Evolutionary conservation across 2,888 invertebrate species (phyloP), one percentile per base, ranked within the genome.

Genomic region (Volucella inanis): DNA sequence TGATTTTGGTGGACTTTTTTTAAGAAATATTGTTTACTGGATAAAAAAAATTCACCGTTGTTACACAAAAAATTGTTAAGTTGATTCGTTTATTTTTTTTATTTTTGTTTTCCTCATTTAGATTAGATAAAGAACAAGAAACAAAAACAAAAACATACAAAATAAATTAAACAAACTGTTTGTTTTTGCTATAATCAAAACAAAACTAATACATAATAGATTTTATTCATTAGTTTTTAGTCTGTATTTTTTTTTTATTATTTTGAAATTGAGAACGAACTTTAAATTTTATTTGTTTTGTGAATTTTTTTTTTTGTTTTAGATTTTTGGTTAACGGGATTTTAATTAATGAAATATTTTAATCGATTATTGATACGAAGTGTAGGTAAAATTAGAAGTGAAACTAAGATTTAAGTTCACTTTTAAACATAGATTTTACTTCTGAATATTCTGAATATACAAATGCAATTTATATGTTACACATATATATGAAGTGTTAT

Each of bases 261-360:
- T 22, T 22, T 22, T 2, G 18, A 22, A 22, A 52, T 72, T 72
- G 74, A 59, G 61, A 79, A 61, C 8, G 22, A 71, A 59, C 31
- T 31, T 6, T 6, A 45, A 45, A 45, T 45, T 45, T 11, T 4
- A 45, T 45, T 4, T 45, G n/a, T 12, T 45, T 10, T 45, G n/a
- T 12, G n/a, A 3, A 45, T 45, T 45, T n/a, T 45, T n/a, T 4
- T 70, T 49, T 43, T 70, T 45, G 31, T 54, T 49, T 74, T 74
- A 50, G 59, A 52, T 45, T 74, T 64, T 78, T 57, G 72, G 65
- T 80, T 67, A 49, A 45, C 65, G 79, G 79, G 74, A 59, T 49
- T 64, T 78, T 62, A 9, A 62, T 62, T 67, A 47, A 64, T 57
- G 6, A 31, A 3, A 31, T 31, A 6, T 4, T 15, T 55, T 49